Conservation (phyloP, 2,888 invertebrate species). For the Seira musarum region DNA sequence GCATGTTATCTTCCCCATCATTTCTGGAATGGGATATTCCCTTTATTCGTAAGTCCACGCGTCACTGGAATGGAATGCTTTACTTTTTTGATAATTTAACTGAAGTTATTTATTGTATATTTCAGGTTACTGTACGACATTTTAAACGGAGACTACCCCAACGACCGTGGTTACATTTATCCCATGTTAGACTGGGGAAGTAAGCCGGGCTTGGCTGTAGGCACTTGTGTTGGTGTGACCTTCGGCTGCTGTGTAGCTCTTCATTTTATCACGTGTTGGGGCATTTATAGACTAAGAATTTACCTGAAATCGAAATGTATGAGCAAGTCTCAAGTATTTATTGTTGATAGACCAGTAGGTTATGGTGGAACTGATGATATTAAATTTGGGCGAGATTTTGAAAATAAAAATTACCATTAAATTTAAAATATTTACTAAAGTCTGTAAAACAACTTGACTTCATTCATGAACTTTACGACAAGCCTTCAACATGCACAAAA, state of each 20-base stretch:
- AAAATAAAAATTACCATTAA: too few relatives aligned
- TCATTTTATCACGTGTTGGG: neutral
- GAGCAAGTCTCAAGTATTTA: neutral
- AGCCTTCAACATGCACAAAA: too few relatives aligned
- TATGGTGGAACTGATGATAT: too few relatives aligned
- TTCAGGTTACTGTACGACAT: slow-evolving; percentile 43
- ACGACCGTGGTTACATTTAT: slow-evolving; percentile 50
- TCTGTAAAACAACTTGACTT: too few relatives aligned
- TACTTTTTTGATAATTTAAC: neutral
- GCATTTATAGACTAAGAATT: slow-evolving; percentile 12
- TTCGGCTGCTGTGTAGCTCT: neutral
- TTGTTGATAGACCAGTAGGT: too few relatives aligned
- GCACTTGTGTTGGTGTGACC: neutral
- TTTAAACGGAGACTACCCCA: slow-evolving; percentile 29
- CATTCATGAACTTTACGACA: too few relatives aligned
- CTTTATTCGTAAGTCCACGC: slow-evolving; percentile 53
- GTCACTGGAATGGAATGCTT: neutral
- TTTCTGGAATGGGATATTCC: slow-evolving; percentile 36
- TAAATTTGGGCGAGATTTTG: too few relatives aligned
- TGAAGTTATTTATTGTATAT: slow-evolving; percentile 3
- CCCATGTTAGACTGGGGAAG: slow-evolving; percentile 54
- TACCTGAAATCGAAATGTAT: slow-evolving; percentile 1
- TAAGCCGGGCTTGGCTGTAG: slow-evolving; percentile 34
- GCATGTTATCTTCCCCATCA: slow-evolving; percentile 56
- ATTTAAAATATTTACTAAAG: too few relatives aligned